Percentiles rank a stretch among this genome's conserved stretches.
These are phyloP conservation scores for Lerema accius DNA, from an alignment of 1,140 invertebrate genomes.

Conservation along the genomic window DNA sequence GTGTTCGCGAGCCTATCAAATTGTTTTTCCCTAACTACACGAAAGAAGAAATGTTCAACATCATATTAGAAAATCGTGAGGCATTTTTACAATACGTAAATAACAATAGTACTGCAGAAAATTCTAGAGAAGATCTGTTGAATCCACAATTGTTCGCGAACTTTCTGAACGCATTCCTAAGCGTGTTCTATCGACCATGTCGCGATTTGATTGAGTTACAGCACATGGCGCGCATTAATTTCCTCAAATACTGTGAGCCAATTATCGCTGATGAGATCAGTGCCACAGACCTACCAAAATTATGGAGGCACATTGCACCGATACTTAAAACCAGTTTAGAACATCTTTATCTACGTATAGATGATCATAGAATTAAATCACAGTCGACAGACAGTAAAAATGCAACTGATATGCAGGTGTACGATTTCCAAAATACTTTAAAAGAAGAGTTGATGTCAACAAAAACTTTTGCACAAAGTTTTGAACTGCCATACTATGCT, in stretches of 20 bases:
- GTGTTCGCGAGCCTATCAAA: constrained; percentile 88
- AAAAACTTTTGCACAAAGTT: constrained; percentile 85
- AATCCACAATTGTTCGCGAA: constrained; percentile 87
- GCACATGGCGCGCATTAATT: constrained; percentile 88
- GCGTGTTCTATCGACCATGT: constrained; percentile 91
- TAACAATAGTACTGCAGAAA: constrained; percentile 49
- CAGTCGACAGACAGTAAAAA: constrained; percentile 59
- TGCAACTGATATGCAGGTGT: constrained; percentile 34
- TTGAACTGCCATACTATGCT: constrained; percentile 94
- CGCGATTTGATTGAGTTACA: constrained; percentile 91
- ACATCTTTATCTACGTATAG: constrained; percentile 90
- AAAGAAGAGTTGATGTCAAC: constrained; percentile 80
- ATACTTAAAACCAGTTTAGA: constrained; percentile 89
- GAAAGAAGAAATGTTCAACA: constrained; percentile 89
- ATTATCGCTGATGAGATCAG: constrained; percentile 82
- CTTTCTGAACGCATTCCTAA: constrained; percentile 91
- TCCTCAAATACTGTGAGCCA: constrained; percentile 89
- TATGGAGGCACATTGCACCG: constrained; percentile 91
- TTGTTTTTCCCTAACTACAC: constrained; percentile 92
- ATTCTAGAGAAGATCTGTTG: constrained; percentile 63
- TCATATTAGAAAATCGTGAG: constrained; percentile 83
- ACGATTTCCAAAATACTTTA: constrained; percentile 66
- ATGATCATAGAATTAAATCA: constrained; percentile 46
- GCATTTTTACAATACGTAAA: constrained; percentile 59
- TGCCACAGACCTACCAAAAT: constrained; percentile 84